Evolutionary conservation across 2,888 invertebrate genomes (phyloP).

Genomic region (Cataglyphis livida): DNA sequence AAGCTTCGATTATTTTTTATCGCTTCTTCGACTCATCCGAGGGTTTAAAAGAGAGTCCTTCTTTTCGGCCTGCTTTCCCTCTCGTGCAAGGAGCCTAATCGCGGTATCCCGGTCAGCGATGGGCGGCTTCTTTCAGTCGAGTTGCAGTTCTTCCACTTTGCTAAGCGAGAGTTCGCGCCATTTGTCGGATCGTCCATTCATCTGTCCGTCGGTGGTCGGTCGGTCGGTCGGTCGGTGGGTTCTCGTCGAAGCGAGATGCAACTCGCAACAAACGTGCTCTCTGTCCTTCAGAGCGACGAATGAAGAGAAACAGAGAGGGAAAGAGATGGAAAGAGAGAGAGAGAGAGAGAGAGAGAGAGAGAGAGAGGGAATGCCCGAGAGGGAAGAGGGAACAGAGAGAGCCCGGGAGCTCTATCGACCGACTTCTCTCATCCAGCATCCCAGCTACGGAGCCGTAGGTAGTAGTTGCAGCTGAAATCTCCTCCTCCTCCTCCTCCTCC

Average conservation of each 20-base stretch:
- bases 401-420: slow-evolving; percentile 84
- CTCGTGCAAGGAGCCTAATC: slow-evolving; percentile 17
- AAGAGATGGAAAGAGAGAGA: not conserved
- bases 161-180: slow-evolving; percentile 58
- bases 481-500: slow-evolving; percentile 58
- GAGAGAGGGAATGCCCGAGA: slow-evolving; percentile 61
- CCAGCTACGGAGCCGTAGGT: slow-evolving; percentile 80
- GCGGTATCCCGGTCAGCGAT: slow-evolving; percentile 19
- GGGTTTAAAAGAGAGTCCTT: slow-evolving; percentile 13
- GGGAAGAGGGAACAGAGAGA: slow-evolving; percentile 64
- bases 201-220: slow-evolving; percentile 57
- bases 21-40: not conserved
- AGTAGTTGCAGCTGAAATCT: slow-evolving; percentile 81
- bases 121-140: slow-evolving; percentile 51
- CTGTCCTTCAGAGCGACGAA: slow-evolving; percentile 45
- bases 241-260: slow-evolving; percentile 38
- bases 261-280: slow-evolving; percentile 49
- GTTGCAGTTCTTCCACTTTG: slow-evolving; percentile 59
- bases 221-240: slow-evolving; percentile 48
- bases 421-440: slow-evolving; percentile 82
- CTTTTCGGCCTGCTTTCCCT: slow-evolving; percentile 18
- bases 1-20: not conserved
- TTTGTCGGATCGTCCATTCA: slow-evolving; percentile 73
- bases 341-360: slow-evolving; percentile 3
- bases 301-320: slow-evolving; percentile 34